phyloP scores from a whole-genome alignment of 2,888 invertebrate genomes.

The Criorhina ranunculi region DNA sequence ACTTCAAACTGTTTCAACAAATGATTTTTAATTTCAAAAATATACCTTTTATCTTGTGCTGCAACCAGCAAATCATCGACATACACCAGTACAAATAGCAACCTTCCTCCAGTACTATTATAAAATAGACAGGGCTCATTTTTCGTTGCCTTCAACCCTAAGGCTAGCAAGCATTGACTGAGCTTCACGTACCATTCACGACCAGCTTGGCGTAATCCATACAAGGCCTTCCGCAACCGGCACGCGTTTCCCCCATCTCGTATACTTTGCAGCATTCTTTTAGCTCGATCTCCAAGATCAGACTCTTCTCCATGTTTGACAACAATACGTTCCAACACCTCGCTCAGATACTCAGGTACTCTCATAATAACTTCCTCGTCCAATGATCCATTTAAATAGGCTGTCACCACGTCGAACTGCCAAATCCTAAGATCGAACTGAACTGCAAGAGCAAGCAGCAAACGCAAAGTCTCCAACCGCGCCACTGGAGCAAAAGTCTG shows the following conservation, averaged over 20 bases:
- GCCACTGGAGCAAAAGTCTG: conserved; percentile 24
- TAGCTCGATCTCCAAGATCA: neutral
- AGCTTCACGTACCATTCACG: conserved; percentile 34
- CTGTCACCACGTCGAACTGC: conserved; percentile 1
- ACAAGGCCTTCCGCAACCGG: conserved; percentile 34
- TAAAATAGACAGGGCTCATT: neutral
- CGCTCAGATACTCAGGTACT: neutral
- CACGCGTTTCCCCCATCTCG: conserved; percentile 24
- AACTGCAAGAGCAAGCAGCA: no score
- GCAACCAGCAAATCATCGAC: neutral
- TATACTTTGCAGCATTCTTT: neutral
- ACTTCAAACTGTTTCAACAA: neutral
- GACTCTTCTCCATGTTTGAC: neutral
- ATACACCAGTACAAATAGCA: neutral
- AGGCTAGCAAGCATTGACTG: neutral
- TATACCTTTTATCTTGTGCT: neutral
- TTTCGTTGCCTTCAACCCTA: conserved; percentile 2
- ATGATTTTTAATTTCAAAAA: conserved; percentile 1
- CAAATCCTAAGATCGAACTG: neutral
- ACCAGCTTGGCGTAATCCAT: conserved; percentile 46
- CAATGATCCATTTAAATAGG: neutral
- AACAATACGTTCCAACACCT: no score
- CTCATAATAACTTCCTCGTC: neutral
- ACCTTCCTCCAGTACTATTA: neutral
- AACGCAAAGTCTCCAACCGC: neutral